Evolutionary conservation across 1,140 invertebrate genomes (phyloP).

Genomic region (Drosophila insularis): DNA sequence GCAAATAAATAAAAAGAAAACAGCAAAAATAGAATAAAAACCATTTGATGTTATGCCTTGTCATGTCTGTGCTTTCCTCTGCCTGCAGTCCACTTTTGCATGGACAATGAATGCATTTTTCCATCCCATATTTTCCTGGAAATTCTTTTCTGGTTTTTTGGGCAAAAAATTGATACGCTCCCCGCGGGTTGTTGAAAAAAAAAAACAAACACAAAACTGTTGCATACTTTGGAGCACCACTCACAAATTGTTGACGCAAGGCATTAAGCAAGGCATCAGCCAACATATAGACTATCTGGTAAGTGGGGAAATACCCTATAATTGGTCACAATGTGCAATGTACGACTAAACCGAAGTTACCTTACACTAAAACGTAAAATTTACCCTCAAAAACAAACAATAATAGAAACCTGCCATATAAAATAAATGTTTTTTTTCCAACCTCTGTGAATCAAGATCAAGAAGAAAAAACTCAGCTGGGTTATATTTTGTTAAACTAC

Average conservation of each 20-base stretch:
- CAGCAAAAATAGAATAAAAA: slow-evolving; percentile 47
- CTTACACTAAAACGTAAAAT: no score
- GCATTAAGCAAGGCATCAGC: slow-evolving; percentile 53
- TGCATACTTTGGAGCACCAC: slow-evolving; percentile 59
- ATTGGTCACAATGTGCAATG: neutral
- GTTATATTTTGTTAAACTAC: no score
- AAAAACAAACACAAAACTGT: slow-evolving; percentile 43
- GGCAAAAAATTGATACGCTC: slow-evolving; percentile 68
- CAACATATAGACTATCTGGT: neutral
- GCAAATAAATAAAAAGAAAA: slow-evolving; percentile 74
- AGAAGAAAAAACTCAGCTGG: no score
- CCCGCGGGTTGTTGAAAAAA: slow-evolving; percentile 29
- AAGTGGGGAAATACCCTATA: neutral
- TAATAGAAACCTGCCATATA: no score
- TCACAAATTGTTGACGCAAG: slow-evolving; percentile 73
- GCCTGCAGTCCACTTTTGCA: slow-evolving; percentile 44
- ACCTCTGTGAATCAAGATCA: no score
- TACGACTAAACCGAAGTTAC: neutral
- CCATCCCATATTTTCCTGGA: slow-evolving; percentile 34
- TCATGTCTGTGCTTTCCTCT: slow-evolving; percentile 50
- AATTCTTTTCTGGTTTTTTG: slow-evolving; percentile 14
- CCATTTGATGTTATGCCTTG: slow-evolving; percentile 52
- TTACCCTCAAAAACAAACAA: no score
- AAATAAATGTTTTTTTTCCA: no score
- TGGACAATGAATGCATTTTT: slow-evolving; percentile 56